A percentile compares a stretch with the other conserved stretches of the same genome.
Evolutionary conservation across 2,113 vertebrate species (phyloP).

Genomic region (Promerops cafer): DNA sequence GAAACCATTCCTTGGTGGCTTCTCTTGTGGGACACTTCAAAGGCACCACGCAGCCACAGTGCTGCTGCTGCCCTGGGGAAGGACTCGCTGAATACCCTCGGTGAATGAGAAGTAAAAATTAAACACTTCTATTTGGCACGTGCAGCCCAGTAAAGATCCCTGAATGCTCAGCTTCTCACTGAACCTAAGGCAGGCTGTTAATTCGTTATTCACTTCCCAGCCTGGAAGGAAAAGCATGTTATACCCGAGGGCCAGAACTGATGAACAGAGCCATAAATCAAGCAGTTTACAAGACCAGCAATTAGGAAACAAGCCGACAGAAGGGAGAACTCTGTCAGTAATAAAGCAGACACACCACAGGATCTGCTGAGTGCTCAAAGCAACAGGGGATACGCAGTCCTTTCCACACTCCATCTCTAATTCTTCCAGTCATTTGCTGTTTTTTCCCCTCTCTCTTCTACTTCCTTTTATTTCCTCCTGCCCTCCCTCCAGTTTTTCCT

Average conservation of each 20-base stretch:
- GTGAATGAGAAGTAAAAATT: constrained; percentile 57
- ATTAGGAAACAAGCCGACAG: constrained; percentile 70
- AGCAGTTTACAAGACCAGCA: constrained; percentile 66
- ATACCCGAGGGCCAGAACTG: constrained; percentile 58
- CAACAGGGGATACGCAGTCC: background rate
- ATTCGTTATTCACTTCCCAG: constrained; percentile 69
- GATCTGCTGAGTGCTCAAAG: constrained; percentile 29
- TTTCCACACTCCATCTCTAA: background rate
- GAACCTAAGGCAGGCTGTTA: constrained; percentile 69
- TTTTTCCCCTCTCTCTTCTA: background rate
- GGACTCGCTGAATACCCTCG: background rate
- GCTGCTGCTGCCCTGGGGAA: constrained; percentile 28
- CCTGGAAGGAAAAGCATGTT: constrained; percentile 67
- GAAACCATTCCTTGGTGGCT: constrained; percentile 12
- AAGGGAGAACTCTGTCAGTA: constrained; percentile 49
- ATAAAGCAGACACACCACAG: constrained; percentile 51
- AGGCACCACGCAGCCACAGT: background rate
- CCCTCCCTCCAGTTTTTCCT: background rate
- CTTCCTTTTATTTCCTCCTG: background rate
- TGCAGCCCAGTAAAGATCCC: constrained; percentile 63
- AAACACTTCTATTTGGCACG: constrained; percentile 58
- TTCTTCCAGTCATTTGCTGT: background rate
- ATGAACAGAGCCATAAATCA: constrained; percentile 74
- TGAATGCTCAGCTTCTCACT: constrained; percentile 50
- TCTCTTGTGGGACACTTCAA: constrained; percentile 52